Conservation (phyloP, 1,140 invertebrate genomes). For the Pseudomyrmex concolor region DNA sequence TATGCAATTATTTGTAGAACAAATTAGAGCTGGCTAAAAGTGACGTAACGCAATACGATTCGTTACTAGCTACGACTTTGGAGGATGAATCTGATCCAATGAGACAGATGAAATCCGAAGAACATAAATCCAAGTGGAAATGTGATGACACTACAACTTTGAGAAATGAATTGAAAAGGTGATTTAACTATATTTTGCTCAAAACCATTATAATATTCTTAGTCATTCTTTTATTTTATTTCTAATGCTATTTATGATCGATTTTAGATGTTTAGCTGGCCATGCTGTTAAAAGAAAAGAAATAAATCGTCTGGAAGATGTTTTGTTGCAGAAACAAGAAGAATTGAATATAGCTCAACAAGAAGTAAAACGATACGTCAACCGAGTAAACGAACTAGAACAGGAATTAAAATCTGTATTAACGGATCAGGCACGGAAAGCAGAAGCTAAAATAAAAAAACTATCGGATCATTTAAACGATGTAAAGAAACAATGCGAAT, state of each 20-base stretch:
- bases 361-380: conserved; percentile 74
- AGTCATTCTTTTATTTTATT: not conserved
- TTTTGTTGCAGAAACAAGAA: conserved; percentile 77
- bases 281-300: conserved; percentile 81
- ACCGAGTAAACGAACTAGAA: conserved; percentile 79
- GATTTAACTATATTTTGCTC: not conserved
- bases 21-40: conserved; percentile 78
- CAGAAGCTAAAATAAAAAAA: conserved; percentile 79
- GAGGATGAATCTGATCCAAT: conserved; percentile 82
- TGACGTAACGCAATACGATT: conserved; percentile 77
- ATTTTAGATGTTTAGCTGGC: conserved; percentile 75
- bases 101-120: conserved; percentile 80
- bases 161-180: conserved; percentile 77
- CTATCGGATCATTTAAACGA: conserved; percentile 79
- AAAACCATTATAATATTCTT: no score
- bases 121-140: conserved; percentile 75
- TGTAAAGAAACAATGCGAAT: conserved; percentile 77
- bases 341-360: conserved; percentile 78
- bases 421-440: conserved; percentile 79
- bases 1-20: conserved; percentile 67
- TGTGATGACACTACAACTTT: conserved; percentile 77
- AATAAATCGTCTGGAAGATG: conserved; percentile 79
- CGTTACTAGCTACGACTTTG: conserved; percentile 71
- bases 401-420: conserved; percentile 79
- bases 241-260: conserved; percentile 27